These are phyloP conservation scores for Blastomussa wellsi DNA, from an alignment of 92 coral and sea anemone genomes.

Conservation along the genomic window DNA sequence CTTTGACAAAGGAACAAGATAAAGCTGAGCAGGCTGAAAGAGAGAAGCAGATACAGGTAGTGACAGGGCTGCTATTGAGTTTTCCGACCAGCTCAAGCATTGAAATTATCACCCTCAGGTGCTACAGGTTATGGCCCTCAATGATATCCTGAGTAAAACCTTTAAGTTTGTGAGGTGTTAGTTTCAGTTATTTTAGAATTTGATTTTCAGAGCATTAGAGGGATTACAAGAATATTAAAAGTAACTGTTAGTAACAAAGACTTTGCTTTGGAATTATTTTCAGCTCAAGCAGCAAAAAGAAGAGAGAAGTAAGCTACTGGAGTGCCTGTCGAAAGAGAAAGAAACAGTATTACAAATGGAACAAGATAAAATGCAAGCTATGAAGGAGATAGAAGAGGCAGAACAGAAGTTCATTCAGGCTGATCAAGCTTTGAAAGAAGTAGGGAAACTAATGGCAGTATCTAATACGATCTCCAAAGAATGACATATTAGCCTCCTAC, in stretches of 20 bases:
- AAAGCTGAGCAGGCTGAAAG: slow-evolving; percentile 83
- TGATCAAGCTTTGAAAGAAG: slow-evolving; percentile 68
- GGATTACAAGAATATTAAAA: too few relatives aligned
- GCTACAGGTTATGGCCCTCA: too few relatives aligned
- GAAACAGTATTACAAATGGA: slow-evolving; percentile 59
- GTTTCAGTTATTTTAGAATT: not conserved
- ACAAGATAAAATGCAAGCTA: slow-evolving; percentile 45
- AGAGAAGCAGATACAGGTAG: slow-evolving; percentile 67
- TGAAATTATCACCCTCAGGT: too few relatives aligned
- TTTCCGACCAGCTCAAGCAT: too few relatives aligned
- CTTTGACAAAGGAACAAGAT: slow-evolving; percentile 85
- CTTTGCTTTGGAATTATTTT: not conserved
- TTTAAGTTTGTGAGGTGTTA: too few relatives aligned
- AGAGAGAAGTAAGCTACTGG: slow-evolving; percentile 67
- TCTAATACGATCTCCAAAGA: not conserved
- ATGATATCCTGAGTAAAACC: too few relatives aligned
- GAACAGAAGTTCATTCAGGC: slow-evolving; percentile 59
- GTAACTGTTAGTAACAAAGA: too few relatives aligned
- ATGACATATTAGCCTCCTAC: too few relatives aligned
- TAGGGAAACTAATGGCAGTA: not conserved
- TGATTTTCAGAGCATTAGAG: not conserved
- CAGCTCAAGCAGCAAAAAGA: slow-evolving; percentile 60
- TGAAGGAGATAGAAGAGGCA: slow-evolving; percentile 60
- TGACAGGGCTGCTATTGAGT: not conserved
- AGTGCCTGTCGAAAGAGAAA: slow-evolving; percentile 70